Base-by-base conservation (phyloP, 2,113 vertebrate species). In the Apus apus region DNA sequence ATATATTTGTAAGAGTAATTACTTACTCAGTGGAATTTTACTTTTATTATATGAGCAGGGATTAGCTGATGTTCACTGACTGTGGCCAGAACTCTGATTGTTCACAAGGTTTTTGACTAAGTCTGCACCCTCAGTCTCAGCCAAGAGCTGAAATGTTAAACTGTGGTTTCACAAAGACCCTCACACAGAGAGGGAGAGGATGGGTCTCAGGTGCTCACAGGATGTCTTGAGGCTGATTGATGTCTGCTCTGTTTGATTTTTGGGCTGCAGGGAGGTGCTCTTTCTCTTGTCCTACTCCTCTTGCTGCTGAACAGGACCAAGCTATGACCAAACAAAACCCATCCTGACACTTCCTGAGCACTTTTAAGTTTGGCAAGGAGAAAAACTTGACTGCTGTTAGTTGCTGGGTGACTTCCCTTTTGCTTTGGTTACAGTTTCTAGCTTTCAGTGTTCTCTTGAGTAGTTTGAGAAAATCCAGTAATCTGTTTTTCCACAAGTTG, bases 351-450 rank as follows among this genome's bases (percentile, higher is more conserved):
- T 91, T 92, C 38, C 29, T 50, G 48, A 57, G n/a, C 18, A 7
- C 38, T 87, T 81, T 89, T 67, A 53, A 26, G 54, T 32, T 78
- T 84, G 77, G 19, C 20, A n/a, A 75, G 43, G 50, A 89, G 46
- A 65, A 91, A 72, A 40, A 1, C 4, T 21, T 85, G 57, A 48
- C 56, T 87, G 48, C 36, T 87, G 23, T 81, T 80, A 84, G 68
- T 56, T 89, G 65, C 74, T 87, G 70, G 54, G 53, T 67, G 90
- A 19, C 61, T 93, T 89, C 15, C 19, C 19, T 81, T 94, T 92
- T 95, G 75, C 67, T 94, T 91, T 94, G 87, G 80, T 94, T 94
- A 90, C 93, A 53, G 84, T 92, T 57, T 78, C 66, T 82, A 94
- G 66, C 27, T 68, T 68, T 82, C 66, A 75, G 45, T 92, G 53